phyloP scores from a whole-genome alignment of 2,797 vertebrate species.

The Eupleurogrammus muticus region DNA sequence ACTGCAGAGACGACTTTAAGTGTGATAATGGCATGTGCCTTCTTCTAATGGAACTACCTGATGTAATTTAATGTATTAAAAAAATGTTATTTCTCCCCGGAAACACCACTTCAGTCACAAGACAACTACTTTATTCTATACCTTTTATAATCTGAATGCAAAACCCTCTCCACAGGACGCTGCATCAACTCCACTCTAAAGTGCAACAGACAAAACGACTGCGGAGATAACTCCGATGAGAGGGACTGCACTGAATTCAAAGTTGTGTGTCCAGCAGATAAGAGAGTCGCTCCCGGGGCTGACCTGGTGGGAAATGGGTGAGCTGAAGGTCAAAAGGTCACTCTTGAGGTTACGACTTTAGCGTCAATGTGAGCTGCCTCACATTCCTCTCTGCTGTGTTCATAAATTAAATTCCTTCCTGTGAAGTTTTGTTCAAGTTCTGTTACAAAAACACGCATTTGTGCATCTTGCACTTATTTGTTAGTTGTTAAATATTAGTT shows the following conservation, averaged over 20 bases:
- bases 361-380: background rate
- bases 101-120: too few species aligned
- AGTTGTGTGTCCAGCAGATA: constrained; percentile 73
- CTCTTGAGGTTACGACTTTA: background rate
- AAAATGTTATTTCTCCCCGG: too few species aligned
- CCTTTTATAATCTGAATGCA: background rate
- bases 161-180: constrained; percentile 81
- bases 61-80: too few species aligned
- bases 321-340: constrained; percentile 47
- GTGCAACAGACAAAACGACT: constrained; percentile 94
- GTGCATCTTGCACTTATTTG: background rate
- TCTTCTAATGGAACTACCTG: background rate
- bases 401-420: background rate
- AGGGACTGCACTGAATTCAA: constrained; percentile 79
- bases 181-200: constrained; percentile 86
- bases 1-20: constrained; percentile 89
- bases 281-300: constrained; percentile 77
- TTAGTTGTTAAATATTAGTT: background rate
- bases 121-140: too few species aligned
- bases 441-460: background rate
- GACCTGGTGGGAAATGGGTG: constrained; percentile 88
- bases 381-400: constrained; percentile 10
- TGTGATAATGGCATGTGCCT: constrained; percentile 88
- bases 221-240: constrained; percentile 94
- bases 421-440: too few species aligned